Evolutionary conservation across 1,140 invertebrate species (phyloP).

Genomic region (Cherax quadricarinatus): DNA sequence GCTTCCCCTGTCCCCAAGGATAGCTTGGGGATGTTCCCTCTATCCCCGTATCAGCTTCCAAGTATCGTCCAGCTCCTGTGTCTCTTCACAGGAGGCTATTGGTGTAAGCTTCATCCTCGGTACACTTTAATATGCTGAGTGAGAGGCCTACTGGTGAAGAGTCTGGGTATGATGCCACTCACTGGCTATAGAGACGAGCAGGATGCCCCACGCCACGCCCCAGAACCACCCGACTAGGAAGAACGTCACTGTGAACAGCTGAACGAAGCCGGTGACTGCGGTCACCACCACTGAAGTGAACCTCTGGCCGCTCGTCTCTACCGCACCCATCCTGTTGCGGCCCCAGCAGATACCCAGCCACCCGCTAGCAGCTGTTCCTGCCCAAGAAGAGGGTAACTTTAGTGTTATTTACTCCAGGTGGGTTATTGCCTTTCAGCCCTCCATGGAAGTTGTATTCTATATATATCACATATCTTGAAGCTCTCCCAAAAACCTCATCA

Average conservation of each 20-base stretch:
- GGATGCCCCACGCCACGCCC: slow-evolving; percentile 80
- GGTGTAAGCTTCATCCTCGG: too few relatives aligned
- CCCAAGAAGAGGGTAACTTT: background rate
- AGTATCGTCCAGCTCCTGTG: too few relatives aligned
- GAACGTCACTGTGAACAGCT: slow-evolving; percentile 80
- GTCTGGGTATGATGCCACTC: slow-evolving; percentile 19
- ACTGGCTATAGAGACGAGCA: slow-evolving; percentile 78
- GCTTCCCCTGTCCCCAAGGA: too few relatives aligned
- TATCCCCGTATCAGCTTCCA: too few relatives aligned
- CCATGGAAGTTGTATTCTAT: too few relatives aligned
- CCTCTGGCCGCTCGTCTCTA: slow-evolving; percentile 56
- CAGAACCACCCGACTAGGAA: slow-evolving; percentile 81
- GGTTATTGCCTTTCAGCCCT: too few relatives aligned
- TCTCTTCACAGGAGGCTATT: too few relatives aligned
- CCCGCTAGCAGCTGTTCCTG: slow-evolving; percentile 67
- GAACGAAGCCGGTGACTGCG: slow-evolving; percentile 78
- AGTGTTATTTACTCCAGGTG: background rate
- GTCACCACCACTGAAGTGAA: slow-evolving; percentile 76
- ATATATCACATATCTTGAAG: too few relatives aligned
- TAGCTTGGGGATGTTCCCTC: too few relatives aligned
- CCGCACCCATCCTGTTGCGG: slow-evolving; percentile 59
- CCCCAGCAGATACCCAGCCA: slow-evolving; percentile 71
- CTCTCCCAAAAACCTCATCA: too few relatives aligned
- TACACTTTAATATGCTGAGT: too few relatives aligned
- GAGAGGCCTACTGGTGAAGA: too few relatives aligned